These are phyloP conservation scores for Buceros bicornis DNA, from an alignment of 2,797 vertebrate genomes.

Conservation along the genomic window DNA sequence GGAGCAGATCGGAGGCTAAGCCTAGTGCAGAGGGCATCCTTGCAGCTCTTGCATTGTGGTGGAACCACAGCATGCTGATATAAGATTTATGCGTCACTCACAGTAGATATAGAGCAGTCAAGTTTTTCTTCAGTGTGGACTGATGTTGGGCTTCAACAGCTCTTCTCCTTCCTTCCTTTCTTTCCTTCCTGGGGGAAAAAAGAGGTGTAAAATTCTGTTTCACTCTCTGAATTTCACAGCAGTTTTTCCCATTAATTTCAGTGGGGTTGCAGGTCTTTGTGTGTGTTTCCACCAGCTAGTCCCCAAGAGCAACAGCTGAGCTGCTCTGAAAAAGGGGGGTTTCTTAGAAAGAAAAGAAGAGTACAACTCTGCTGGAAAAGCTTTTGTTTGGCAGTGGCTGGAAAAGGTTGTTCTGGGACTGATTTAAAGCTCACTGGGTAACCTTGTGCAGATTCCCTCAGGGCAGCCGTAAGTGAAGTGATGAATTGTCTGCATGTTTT, in stretches of 20 bases:
- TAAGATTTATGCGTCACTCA: neutral
- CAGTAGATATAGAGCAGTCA: rapidly evolving
- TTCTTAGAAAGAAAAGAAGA: neutral
- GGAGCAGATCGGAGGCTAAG: neutral
- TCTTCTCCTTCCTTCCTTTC: neutral
- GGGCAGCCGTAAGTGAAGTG: slow-evolving; percentile 7
- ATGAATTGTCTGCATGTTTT: slow-evolving; percentile 22
- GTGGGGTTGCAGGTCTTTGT: neutral
- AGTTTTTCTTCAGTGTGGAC: neutral
- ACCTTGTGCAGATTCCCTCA: slow-evolving; percentile 15
- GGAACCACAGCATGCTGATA: neutral
- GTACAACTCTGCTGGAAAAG: slow-evolving; percentile 27
- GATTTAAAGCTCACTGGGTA: slow-evolving; percentile 47
- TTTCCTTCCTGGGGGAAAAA: neutral
- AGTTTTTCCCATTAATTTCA: neutral
- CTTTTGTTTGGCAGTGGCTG: slow-evolving; percentile 35
- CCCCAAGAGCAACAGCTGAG: neutral
- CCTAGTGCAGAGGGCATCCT: neutral
- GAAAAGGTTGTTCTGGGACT: slow-evolving; percentile 52
- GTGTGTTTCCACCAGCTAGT: neutral
- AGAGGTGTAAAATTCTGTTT: neutral
- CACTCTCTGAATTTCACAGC: neutral
- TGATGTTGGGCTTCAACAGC: neutral
- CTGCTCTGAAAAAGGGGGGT: neutral
- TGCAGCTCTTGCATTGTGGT: neutral